Evolutionary conservation across 1,140 invertebrate genomes (phyloP), one percentile per base, ranked within the genome.

Genomic region (Drosophila persimilis): DNA sequence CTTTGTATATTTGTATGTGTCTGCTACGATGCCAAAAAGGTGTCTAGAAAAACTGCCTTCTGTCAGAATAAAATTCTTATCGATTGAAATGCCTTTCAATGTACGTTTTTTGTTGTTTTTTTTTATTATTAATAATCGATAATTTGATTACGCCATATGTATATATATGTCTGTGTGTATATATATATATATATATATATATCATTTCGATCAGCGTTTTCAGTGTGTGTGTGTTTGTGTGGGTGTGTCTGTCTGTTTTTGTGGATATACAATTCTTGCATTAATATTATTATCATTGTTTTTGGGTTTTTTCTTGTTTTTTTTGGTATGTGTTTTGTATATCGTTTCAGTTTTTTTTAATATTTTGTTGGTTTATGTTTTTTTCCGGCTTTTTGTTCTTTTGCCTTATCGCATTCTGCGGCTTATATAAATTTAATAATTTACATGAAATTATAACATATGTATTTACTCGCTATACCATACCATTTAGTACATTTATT

Each of bases 81-180:
- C 35, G 35, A 39, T 13, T 13, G 35, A 39, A 31, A 39, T 13
- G 11, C 3, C 4, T 39, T 5, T 39, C 35, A 11, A 39, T 1
- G 0, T 39, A 39, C 11, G 11, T 39, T 39, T 39, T 39, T 39
- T 4, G 35, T 39, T 39, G 11, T 46, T 67, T 81, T 39, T 81
- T 39, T 11, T 46, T 67, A 77, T 85, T 85, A 80, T 85, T 84
- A 77, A 86, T 86, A 86, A 88, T 86, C 78, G 83, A 88, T 86
- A 78, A 86, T 86, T 79, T 78, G 73, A 78, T 88, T 86, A 88
- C 75, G 76, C 74, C 78, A 83, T 88, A 86, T 86, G 76, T 70
- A 84, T 80, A 20, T 35, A 41, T 55, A 17, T 54, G 24, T 39
- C 41, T 35, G 20, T 53, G 20, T 51, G 13, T 51, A 71, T 75